A percentile compares a stretch with the other conserved stretches of the same genome.
Conservation (phyloP, 2,113 vertebrate species). For the Machaerirhynchus nigripectus region DNA sequence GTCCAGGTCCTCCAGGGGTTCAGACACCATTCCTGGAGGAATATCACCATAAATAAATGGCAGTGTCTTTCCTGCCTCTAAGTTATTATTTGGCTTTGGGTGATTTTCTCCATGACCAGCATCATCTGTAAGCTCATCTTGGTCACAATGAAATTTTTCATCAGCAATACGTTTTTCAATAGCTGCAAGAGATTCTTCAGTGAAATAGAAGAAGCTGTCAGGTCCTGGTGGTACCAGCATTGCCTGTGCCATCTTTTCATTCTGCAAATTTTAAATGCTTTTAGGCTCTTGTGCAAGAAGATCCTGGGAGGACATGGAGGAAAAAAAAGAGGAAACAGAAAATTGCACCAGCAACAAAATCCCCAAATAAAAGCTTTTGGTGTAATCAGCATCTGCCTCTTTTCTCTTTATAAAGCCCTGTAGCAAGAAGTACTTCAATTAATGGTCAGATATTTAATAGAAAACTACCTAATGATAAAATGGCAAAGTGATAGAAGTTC, state of each 20-base stretch:
- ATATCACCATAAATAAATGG: constrained; percentile 93
- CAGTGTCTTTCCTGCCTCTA: constrained; percentile 89
- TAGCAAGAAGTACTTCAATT: neutral
- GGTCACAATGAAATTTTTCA: constrained; percentile 76
- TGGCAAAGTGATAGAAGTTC: neutral
- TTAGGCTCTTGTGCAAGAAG: constrained; percentile 69
- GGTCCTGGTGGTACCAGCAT: constrained; percentile 88
- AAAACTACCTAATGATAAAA: neutral
- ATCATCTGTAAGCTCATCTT: constrained; percentile 78
- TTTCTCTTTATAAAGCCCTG: neutral
- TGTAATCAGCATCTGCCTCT: neutral
- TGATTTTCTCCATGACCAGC: constrained; percentile 64
- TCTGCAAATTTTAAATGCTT: constrained; percentile 84
- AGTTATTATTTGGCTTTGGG: constrained; percentile 81
- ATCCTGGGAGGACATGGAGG: constrained; percentile 46
- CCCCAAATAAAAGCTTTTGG: neutral
- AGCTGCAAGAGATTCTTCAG: constrained; percentile 86
- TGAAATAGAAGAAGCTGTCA: constrained; percentile 88
- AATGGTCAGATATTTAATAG: neutral
- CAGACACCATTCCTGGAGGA: constrained; percentile 84
- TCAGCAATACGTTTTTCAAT: constrained; percentile 89
- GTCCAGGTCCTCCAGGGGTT: constrained; percentile 92
- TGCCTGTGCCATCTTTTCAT: constrained; percentile 93
- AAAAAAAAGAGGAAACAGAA: neutral
- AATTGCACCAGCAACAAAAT: neutral